Base-by-base conservation (phyloP, 2,888 invertebrate species). In the Cerastis leucographa region DNA sequence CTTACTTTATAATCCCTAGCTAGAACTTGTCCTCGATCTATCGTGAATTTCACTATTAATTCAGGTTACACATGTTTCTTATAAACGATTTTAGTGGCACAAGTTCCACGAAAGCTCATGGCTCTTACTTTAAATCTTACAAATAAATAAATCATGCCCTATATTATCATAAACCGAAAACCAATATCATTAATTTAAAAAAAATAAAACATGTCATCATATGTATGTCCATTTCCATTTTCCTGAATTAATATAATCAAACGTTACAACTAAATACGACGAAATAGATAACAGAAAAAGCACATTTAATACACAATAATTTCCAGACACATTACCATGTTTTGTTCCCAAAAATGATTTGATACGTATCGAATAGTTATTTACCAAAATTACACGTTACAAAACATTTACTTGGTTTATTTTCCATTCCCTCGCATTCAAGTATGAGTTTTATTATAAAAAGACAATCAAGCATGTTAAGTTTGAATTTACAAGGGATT, bases 361-460 rank as follows among this genome's bases (percentile, higher is more conserved):
- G 95, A 95, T 95, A 94, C 94, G 93, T 95, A 96, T 96, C 95
- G 93, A 94, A 96, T 94, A 94, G 95, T 93, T 94, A 95, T 96
- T 96, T 94, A 94, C 93, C 90, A 94, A 96, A 96, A 96, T 96
- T 96, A 96, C 92, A 96, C 88, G 95, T 94, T 96, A 92, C 93
- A 91, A 81, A 93, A 93, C 92, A 91, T 93, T 93, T 90, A 93
- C 93, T 94, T 94, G 92, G 90, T 95, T 96, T 95, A 94, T 96
- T 96, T 95, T 95, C 91, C 92, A 92, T 94, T 95, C 94, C 93
- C 91, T 91, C 91, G 92, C 92, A 94, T 94, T 93, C 93, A 92
- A 94, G 94, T 94, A 94, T 92, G 93, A 92, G 94, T 95, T 94
- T 94, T 91, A 91, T 90, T 91, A 92, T 90, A 93, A 94, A 93